Evolutionary conservation across 1,140 invertebrate species (phyloP).

Genomic region (Gryon sp.): DNA sequence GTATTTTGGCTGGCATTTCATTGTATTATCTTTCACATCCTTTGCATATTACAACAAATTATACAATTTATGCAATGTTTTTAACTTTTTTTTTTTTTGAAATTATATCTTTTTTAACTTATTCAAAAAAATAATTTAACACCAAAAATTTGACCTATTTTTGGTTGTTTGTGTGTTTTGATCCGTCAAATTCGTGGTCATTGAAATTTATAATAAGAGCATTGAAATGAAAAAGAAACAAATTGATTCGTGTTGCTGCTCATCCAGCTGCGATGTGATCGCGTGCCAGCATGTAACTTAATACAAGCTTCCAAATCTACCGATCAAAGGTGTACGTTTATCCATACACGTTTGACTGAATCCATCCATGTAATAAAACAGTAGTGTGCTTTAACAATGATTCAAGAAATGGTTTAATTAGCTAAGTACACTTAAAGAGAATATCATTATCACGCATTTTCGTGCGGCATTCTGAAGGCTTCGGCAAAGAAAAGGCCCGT

Average conservation of each 20-base stretch:
- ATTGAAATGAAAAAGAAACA: slow-evolving; percentile 12
- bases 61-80: too few relatives aligned
- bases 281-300: slow-evolving; percentile 51
- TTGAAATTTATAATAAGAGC: too few relatives aligned
- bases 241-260: slow-evolving; percentile 18
- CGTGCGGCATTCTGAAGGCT: slow-evolving; percentile 57
- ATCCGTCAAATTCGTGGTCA: too few relatives aligned
- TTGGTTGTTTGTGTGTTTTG: too few relatives aligned
- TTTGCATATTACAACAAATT: not conserved
- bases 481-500: slow-evolving; percentile 30
- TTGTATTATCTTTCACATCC: slow-evolving; percentile 15
- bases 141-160: too few relatives aligned
- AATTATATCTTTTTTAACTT: too few relatives aligned
- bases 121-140: too few relatives aligned
- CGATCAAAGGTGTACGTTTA: slow-evolving; percentile 20
- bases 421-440: slow-evolving; percentile 68
- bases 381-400: slow-evolving; percentile 28
- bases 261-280: slow-evolving; percentile 34
- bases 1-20: slow-evolving; percentile 40
- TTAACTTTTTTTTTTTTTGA: too few relatives aligned
- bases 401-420: slow-evolving; percentile 71
- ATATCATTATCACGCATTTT: slow-evolving; percentile 68
- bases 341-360: slow-evolving; percentile 42
- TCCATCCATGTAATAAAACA: slow-evolving; percentile 21
- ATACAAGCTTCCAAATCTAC: slow-evolving; percentile 35